Evolutionary conservation across 2,113 vertebrate genomes (phyloP).

Genomic region (Pteruthius melanotis): DNA sequence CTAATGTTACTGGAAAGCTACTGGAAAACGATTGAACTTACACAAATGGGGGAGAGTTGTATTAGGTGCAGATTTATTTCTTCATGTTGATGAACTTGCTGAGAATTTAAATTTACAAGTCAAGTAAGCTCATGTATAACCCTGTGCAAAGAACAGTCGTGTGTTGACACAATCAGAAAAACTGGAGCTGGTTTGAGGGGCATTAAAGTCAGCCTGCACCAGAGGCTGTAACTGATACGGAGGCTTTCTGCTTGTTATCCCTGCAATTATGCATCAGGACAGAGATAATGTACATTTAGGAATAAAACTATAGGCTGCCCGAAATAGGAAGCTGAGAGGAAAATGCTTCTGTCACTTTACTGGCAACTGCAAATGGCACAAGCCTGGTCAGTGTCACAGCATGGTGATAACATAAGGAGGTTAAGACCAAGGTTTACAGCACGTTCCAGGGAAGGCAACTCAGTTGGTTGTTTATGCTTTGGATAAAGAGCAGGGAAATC

Average conservation of each 20-base stretch:
- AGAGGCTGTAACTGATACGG: background rate
- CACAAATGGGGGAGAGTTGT: background rate
- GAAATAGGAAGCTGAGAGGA: constrained; percentile 33
- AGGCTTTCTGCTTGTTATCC: constrained; percentile 36
- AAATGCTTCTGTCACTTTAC: constrained; percentile 24
- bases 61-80: background rate
- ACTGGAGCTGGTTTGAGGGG: background rate
- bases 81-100: background rate
- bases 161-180: background rate
- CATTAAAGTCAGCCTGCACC: background rate
- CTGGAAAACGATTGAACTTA: background rate
- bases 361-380: constrained; percentile 10
- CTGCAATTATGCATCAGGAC: background rate
- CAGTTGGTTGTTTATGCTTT: background rate
- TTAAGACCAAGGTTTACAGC: background rate
- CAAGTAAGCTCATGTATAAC: background rate
- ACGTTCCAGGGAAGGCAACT: background rate
- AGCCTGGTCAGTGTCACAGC: constrained; percentile 40
- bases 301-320: constrained; percentile 12
- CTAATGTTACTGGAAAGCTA: background rate
- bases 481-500: background rate
- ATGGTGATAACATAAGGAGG: constrained; percentile 1
- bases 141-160: background rate
- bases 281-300: constrained; percentile 14
- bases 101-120: constrained; percentile 18